phyloP scores from a whole-genome alignment of 1,140 invertebrate species.

The Steinernema feltiae region DNA sequence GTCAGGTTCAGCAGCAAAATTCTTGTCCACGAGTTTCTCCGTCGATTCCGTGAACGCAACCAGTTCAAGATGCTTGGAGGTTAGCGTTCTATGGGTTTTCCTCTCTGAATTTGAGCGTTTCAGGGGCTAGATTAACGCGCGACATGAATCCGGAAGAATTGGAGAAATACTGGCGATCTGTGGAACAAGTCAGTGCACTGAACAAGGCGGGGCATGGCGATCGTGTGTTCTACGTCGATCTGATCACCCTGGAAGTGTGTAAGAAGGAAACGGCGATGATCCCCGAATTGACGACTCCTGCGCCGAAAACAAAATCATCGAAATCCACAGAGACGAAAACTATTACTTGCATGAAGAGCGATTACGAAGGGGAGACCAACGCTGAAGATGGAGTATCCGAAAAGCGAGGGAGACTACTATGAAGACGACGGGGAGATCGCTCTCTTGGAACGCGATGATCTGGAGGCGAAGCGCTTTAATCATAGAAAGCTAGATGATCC shows the following conservation, averaged over 20 bases:
- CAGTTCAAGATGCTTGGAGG: background rate
- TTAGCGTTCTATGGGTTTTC: background rate
- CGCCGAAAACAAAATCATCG: no score
- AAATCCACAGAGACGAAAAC: no score
- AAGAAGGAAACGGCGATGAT: background rate
- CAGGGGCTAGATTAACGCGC: background rate
- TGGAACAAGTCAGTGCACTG: background rate
- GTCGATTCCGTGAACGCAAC: background rate
- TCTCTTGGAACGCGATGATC: background rate
- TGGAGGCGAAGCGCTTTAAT: background rate
- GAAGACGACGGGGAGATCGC: background rate
- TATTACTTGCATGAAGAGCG: no score
- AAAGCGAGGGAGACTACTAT: background rate
- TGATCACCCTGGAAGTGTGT: background rate
- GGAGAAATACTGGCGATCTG: background rate
- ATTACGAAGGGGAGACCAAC: no score
- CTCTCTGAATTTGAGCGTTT: background rate
- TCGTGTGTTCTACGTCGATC: background rate
- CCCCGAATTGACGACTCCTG: background rate
- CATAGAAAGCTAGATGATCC: background rate
- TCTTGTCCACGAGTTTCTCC: conserved; percentile 1
- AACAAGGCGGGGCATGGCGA: background rate
- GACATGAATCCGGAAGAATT: background rate
- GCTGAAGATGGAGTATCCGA: background rate
- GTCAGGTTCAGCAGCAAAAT: background rate